phyloP scores from a whole-genome alignment of 2,888 invertebrate genomes.

The Chymomyza amoena region DNA sequence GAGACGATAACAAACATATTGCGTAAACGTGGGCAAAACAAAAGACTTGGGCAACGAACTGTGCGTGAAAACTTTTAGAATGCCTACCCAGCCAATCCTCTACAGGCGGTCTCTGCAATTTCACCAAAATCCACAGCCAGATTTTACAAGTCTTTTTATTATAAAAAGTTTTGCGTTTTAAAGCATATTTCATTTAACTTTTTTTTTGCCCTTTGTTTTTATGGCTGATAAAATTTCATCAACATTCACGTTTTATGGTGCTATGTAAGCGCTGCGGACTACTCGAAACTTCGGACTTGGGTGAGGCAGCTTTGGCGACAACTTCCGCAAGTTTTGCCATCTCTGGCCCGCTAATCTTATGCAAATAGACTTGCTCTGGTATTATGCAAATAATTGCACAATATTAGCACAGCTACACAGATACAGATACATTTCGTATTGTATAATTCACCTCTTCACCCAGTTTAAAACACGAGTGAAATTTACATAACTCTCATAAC shows the following conservation, averaged over 20 bases:
- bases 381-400: conserved; percentile 38
- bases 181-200: conserved; percentile 39
- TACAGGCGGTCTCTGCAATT: neutral
- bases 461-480: neutral
- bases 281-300: neutral
- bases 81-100: conserved; percentile 20
- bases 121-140: neutral
- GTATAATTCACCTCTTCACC: conserved; percentile 10
- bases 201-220: neutral
- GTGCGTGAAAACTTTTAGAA: conserved; percentile 44
- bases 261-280: neutral
- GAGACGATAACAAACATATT: conserved; percentile 51
- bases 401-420: conserved; percentile 26
- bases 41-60: conserved; percentile 66
- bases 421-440: conserved; percentile 22
- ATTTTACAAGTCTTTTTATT: neutral
- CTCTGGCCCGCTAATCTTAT: conserved; percentile 27
- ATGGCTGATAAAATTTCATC: conserved; percentile 3
- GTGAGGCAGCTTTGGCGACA: neutral
- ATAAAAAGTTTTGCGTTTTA: conserved; percentile 17
- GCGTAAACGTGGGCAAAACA: conserved; percentile 47
- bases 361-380: conserved; percentile 23
- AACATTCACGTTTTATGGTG: conserved; percentile 19
- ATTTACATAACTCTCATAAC: neutral
- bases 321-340: neutral